Evolutionary conservation across 2,797 vertebrate genomes (phyloP).

Genomic region (Mus caroli): DNA sequence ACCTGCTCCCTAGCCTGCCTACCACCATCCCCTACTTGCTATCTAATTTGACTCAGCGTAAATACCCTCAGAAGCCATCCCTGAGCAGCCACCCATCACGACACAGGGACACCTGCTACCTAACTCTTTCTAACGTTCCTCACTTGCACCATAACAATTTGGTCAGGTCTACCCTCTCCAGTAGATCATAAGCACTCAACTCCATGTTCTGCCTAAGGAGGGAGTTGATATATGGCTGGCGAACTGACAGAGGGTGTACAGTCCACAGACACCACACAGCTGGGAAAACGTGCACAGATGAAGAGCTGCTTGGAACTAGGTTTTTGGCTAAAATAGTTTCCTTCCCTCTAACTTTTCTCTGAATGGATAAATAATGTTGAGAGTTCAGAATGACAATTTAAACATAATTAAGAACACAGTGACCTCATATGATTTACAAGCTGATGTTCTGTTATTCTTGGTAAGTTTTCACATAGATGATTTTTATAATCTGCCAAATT

Average conservation of each 20-base stretch:
- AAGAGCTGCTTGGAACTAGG: no score
- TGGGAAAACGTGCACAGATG: no score
- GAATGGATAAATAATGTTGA: background rate
- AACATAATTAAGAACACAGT: background rate
- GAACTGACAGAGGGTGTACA: background rate
- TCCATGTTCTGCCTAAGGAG: background rate
- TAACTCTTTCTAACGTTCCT: background rate
- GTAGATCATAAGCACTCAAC: background rate
- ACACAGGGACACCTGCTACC: background rate
- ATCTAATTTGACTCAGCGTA: background rate
- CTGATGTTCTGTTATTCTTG: background rate
- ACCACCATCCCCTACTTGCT: background rate
- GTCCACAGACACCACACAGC: background rate
- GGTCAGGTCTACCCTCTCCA: background rate
- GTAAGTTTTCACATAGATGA: background rate
- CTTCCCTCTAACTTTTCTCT: conserved; percentile 33
- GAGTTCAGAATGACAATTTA: conserved; percentile 32
- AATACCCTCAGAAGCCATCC: background rate
- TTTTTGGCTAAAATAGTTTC: background rate
- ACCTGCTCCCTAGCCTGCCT: background rate
- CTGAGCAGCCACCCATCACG: no score
- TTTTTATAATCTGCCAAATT: background rate
- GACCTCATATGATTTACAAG: background rate
- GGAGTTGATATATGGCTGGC: background rate
- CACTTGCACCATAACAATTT: background rate